Evolutionary conservation across 2,797 vertebrate species (phyloP).

Genomic region (Danio albolineatus): DNA sequence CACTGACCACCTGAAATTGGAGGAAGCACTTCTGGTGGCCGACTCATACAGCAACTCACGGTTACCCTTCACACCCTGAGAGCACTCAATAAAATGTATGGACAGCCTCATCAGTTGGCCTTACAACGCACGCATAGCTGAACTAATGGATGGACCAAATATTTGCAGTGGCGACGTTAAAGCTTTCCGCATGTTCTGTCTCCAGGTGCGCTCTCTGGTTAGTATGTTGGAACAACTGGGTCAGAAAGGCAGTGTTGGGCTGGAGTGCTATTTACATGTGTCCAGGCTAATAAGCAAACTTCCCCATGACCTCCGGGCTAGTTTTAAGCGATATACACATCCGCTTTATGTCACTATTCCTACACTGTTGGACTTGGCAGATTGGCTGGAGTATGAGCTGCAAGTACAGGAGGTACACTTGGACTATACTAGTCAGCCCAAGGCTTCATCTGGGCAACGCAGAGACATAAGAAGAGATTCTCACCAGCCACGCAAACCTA

Average conservation of each 20-base stretch:
- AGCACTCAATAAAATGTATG: conserved; percentile 33
- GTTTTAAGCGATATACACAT: too few relatives aligned
- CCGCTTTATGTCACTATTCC: too few relatives aligned
- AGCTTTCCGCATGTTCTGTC: conserved; percentile 4
- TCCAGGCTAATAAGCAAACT: conserved; percentile 18
- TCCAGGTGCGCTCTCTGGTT: conserved; percentile 13
- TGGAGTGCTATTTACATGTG: conserved; percentile 37
- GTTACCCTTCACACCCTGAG: conserved; percentile 30
- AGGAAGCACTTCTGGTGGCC: conserved; percentile 51
- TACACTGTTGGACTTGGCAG: conserved; percentile 7
- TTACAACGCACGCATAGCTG: conserved; percentile 32
- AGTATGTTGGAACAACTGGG: conserved; percentile 45
- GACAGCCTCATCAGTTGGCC: conserved; percentile 42
- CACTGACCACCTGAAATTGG: conserved; percentile 40
- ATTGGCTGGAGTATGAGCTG: conserved; percentile 33
- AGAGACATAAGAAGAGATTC: too few relatives aligned
- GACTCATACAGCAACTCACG: conserved; percentile 38
- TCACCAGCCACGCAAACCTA: too few relatives aligned
- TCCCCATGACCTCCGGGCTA: conserved; percentile 31
- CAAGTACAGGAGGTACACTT: not conserved
- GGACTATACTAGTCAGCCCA: not conserved
- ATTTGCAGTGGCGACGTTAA: conserved; percentile 13
- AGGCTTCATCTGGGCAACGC: not conserved
- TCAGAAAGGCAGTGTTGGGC: not conserved
- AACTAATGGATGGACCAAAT: conserved; percentile 43